Base-by-base conservation (phyloP, 2,888 invertebrate genomes). In the Noctua janthe region DNA sequence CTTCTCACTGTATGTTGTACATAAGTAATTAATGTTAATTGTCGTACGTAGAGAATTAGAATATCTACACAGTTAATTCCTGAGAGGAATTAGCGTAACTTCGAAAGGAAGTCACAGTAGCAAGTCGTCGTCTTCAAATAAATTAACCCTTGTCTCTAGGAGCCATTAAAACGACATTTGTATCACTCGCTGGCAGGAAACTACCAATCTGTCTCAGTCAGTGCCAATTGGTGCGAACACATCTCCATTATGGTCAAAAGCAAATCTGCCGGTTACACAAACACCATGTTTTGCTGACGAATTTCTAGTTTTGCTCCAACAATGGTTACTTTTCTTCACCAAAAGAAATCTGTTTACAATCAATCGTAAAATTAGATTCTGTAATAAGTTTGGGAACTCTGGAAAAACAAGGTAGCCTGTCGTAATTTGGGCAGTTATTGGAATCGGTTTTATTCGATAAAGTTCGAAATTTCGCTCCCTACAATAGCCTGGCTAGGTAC, bases 121-220 rank as follows among this genome's bases (percentile, higher is more conserved):
- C 88, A 90, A 91, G 88, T 87, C 88, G 87, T 91, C 91, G 92
- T 92, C 92, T 93, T 89, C 89, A 92, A 92, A 94, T 93, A 95
- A 95, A 94, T 95, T 94, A 94, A 92, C 93, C 92, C 92, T 94
- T 94, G 94, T 94, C 94, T 92, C 91, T 90, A 89, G 90, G 88
- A 91, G 91, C 93, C 92, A 93, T 94, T 95, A 94, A 90, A 87
- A 90, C 90, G 93, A 92, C 94, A 92, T 94, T 94, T 94, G 94
- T 94, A 93, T 93, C 94, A 93, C 94, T 94, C 92, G 92, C 92
- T 89, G 93, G 89, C 94, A 95, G 95, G 95, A 96, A 94, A 94
- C 94, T 92, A 92, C 91, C 94, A 94, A 95, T 95, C 94, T 92
- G 92, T 94, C 93, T 92, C 91, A 92, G 93, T 93, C 93, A 92